Conservation (phyloP, 2,113 vertebrate genomes). For the Tetraodon nigroviridis region DNA sequence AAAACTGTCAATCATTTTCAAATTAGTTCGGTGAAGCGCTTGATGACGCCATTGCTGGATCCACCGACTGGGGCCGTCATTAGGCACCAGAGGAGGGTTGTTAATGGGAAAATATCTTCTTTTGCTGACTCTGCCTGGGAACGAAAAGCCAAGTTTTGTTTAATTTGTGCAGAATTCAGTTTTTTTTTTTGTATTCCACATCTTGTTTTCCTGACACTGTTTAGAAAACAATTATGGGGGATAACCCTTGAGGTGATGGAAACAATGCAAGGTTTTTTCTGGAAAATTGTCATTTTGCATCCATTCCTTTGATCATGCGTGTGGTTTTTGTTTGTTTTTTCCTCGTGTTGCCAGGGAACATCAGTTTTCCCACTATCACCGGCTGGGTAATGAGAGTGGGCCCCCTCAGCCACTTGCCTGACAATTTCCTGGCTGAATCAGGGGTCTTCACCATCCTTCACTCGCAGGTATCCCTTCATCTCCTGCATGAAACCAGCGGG, state of each 20-base stretch:
- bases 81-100: constrained; percentile 39
- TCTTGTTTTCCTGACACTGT: constrained; percentile 16
- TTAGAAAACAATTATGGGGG: constrained; percentile 12
- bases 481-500: constrained; percentile 52
- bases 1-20: constrained; percentile 75
- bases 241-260: neutral
- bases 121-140: constrained; percentile 11
- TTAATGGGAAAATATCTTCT: constrained; percentile 30
- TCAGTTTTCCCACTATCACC: constrained; percentile 51
- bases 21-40: constrained; percentile 70
- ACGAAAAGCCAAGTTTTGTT: constrained; percentile 4
- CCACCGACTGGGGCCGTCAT: constrained; percentile 53
- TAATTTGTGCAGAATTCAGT: neutral
- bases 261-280: neutral
- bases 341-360: constrained; percentile 45
- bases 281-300: neutral
- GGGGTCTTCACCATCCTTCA: constrained; percentile 65
- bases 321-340: constrained; percentile 9
- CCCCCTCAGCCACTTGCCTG: constrained; percentile 71
- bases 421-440: constrained; percentile 77
- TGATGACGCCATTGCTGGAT: constrained; percentile 65
- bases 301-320: neutral
- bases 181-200: neutral
- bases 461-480: constrained; percentile 72
- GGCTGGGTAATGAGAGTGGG: constrained; percentile 71